These are phyloP conservation scores for Hypotaenidia philippensis DNA, from an alignment of 2,797 vertebrate species.

Conservation along the genomic window DNA sequence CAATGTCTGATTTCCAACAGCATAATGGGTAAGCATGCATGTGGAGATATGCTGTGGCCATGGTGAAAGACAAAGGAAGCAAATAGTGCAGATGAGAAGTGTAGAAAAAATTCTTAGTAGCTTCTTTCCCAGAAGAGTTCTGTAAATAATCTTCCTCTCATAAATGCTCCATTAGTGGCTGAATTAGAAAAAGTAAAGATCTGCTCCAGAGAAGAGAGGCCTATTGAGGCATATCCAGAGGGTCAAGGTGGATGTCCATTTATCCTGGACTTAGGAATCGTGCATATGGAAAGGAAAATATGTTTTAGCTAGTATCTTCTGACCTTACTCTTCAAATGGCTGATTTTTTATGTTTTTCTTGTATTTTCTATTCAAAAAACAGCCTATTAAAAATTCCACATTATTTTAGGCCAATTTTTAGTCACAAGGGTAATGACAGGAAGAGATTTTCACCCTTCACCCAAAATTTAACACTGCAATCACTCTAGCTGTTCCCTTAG, in stretches of 20 bases:
- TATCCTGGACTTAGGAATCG: neutral
- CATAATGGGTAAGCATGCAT: rapidly evolving
- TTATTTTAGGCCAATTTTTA: neutral
- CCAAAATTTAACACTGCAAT: neutral
- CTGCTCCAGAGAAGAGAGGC: neutral
- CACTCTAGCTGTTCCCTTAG: neutral
- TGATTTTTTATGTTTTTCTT: neutral
- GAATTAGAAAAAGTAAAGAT: conserved; percentile 31
- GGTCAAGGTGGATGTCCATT: neutral
- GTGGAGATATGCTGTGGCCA: neutral
- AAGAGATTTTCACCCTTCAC: neutral
- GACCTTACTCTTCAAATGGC: neutral
- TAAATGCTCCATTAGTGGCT: neutral
- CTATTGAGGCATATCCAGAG: neutral
- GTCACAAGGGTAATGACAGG: neutral
- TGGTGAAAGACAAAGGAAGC: neutral
- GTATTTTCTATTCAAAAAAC: neutral
- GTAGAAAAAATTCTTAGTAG: neutral
- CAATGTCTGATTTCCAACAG: neutral
- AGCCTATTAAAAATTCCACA: neutral
- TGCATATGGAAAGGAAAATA: neutral
- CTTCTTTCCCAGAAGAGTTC: neutral
- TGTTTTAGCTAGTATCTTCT: neutral
- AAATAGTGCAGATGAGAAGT: neutral
- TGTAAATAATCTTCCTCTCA: neutral